phyloP scores from a whole-genome alignment of 92 coral and sea anemone species.

The Porites lobata region DNA sequence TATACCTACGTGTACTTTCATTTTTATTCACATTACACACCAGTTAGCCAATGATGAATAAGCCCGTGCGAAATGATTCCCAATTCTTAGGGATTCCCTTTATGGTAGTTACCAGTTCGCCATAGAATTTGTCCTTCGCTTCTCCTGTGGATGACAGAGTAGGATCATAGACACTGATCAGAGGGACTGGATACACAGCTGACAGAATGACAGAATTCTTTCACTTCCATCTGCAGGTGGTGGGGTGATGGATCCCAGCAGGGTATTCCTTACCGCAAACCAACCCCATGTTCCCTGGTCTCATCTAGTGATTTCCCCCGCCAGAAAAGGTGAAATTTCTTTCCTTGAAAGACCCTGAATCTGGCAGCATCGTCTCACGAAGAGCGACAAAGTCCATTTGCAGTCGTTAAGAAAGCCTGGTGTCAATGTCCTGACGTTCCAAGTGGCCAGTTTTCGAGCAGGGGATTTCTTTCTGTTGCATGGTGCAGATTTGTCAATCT shows the following conservation, averaged over 20 bases:
- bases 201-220: constrained; percentile 27
- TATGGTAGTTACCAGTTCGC: neutral
- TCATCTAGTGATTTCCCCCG: constrained; percentile 34
- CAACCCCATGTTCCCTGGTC: constrained; percentile 57
- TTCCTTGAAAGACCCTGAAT: constrained; percentile 19
- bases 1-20: no score
- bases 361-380: constrained; percentile 59
- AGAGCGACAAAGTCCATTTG: constrained; percentile 54
- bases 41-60: no score
- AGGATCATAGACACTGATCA: constrained; percentile 20
- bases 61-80: no score
- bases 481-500: no score
- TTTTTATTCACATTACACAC: no score
- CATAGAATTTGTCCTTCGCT: constrained; percentile 43
- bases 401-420: constrained; percentile 29
- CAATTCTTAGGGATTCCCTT: constrained; percentile 2
- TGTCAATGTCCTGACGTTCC: constrained; percentile 30
- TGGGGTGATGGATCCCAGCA: neutral
- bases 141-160: constrained; percentile 31
- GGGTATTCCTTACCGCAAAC: constrained; percentile 56
- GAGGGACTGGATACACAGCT: neutral
- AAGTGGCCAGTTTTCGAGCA: constrained; percentile 7
- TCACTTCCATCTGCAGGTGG: constrained; percentile 8
- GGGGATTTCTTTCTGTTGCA: neutral
- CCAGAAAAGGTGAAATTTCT: constrained; percentile 55